Conservation (phyloP, 2,797 vertebrate genomes). For the Saxicola maurus region DNA sequence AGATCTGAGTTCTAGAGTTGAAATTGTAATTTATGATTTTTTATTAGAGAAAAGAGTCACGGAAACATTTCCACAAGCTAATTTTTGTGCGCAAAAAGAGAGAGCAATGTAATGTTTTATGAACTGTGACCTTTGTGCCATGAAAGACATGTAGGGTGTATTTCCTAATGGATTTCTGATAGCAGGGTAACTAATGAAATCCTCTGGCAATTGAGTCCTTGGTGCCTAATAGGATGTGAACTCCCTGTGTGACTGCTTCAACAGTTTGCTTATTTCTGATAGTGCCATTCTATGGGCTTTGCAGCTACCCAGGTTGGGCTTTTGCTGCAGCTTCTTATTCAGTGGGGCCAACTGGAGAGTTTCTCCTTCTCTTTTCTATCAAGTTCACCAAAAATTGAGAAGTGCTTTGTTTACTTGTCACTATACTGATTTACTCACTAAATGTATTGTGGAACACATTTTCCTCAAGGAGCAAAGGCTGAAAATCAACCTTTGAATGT, state of each 20-base stretch:
- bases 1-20: background rate
- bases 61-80: background rate
- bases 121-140: background rate
- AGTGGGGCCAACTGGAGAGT: background rate
- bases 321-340: background rate
- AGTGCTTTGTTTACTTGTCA: rapidly evolving
- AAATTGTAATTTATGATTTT: background rate
- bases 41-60: background rate
- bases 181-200: background rate
- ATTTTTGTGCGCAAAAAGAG: background rate
- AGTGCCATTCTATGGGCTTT: background rate
- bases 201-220: background rate
- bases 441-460: background rate
- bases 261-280: background rate
- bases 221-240: background rate
- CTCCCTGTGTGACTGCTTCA: background rate
- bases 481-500: background rate
- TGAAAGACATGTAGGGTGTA: background rate
- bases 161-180: background rate
- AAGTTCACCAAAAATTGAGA: background rate
- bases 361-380: background rate
- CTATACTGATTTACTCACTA: background rate
- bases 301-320: rapidly evolving
- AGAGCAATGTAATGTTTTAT: background rate
- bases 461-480: background rate